Evolutionary conservation across 2,888 invertebrate genomes (phyloP), one percentile per base, ranked within the genome.

Genomic region (Sphaerophoria taeniata): DNA sequence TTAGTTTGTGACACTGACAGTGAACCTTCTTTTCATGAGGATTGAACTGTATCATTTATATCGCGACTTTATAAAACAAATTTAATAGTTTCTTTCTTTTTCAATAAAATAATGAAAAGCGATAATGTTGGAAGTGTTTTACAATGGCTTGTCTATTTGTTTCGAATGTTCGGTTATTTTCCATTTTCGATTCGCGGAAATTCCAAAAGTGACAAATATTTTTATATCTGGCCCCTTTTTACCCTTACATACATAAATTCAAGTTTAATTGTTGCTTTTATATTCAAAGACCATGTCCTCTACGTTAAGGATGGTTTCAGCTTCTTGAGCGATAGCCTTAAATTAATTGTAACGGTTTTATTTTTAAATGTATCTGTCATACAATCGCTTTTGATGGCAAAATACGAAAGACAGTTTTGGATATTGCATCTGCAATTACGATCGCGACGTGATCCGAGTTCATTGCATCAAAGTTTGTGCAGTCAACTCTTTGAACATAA

Each of bases 141-240:
- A 3, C 87, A 87, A 51, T 82, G 70, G 53, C 89, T 90, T 53
- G 71, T 89, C 51, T 87, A 87, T 36, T 78, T 90, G 31, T 90
- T 89, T 87, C 90, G 90, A 74, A 9, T 89, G 43, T 72, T 89
- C n/a, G 91, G 91, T 9, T 87, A 88, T 58, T 89, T 88, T 63
- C 88, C 88, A 4, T 51, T 89, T 31, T 77, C 89, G 0, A 74
- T 89, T 6, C 49, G 34, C 12, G 24, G 6, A 0, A 61, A 87
- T 4, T 65, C 83, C 0, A 87, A 87, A 9, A 14, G 6, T 1
- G 16, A 36, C 16, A 67, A 60, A 0, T 87, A 86, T 34, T 72
- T 89, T 14, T 36, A 60, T 0, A 4, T 83, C 0, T 90, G 90
- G 89, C 77, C 87, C 2, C 51, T 87, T 4, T 72, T 87, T 1